Percentiles rank a stretch among this genome's conserved stretches.
Evolutionary conservation across 2,113 vertebrate genomes (phyloP).

Genomic region (Dromaius novaehollandiae): DNA sequence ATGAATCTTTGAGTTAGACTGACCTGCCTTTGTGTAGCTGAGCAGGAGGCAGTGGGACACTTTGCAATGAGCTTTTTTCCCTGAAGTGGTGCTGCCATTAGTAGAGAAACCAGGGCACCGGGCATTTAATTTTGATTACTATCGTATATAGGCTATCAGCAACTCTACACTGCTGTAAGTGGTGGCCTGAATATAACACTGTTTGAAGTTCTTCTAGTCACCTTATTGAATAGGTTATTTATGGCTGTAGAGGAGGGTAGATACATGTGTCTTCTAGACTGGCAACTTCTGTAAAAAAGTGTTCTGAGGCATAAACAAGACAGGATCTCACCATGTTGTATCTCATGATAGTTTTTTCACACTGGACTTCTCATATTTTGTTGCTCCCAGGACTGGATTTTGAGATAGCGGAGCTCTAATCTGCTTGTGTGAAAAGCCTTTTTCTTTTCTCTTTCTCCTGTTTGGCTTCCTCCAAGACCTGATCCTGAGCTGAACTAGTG

Average conservation of each 20-base stretch:
- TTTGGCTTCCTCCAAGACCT: neutral
- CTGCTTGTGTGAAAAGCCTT: neutral
- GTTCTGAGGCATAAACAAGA: neutral
- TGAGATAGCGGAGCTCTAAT: rapidly evolving
- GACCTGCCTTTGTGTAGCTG: neutral
- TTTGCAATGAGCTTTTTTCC: neutral
- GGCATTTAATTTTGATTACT: neutral
- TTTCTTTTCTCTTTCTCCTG: neutral
- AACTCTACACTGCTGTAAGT: rapidly evolving
- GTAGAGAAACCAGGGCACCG: neutral
- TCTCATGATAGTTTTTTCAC: neutral
- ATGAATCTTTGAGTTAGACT: neutral
- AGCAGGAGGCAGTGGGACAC: neutral
- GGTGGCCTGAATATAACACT: neutral
- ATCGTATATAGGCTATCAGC: neutral
- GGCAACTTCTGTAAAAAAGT: neutral
- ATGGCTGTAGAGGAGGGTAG: neutral
- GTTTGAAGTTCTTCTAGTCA: neutral
- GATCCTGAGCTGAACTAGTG: neutral
- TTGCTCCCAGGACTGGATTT: neutral
- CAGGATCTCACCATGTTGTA: neutral
- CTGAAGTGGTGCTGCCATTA: neutral
- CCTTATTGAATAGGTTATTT: neutral
- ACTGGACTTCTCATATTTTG: neutral
- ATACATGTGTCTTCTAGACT: neutral